These are phyloP conservation scores for Trichogramma dendrolimi DNA, from an alignment of 2,888 invertebrate species.

Conservation along the genomic window DNA sequence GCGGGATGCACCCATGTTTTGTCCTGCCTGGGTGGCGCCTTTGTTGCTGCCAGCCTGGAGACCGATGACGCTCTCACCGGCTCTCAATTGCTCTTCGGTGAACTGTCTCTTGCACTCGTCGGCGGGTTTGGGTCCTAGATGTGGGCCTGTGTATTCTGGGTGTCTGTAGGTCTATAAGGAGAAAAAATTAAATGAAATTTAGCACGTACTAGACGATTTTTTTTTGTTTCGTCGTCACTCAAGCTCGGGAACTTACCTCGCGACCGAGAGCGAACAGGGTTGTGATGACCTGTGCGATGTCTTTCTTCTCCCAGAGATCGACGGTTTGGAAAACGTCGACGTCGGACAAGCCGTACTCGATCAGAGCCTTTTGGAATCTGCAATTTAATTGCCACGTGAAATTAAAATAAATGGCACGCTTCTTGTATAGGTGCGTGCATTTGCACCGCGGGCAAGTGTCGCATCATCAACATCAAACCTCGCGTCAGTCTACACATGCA, in stretches of 20 bases:
- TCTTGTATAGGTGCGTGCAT: no score
- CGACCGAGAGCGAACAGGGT: slow-evolving; percentile 83
- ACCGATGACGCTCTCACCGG: slow-evolving; percentile 85
- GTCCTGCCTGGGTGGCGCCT: slow-evolving; percentile 89
- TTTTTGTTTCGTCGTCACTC: background rate
- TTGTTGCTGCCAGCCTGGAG: slow-evolving; percentile 96
- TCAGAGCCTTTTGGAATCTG: slow-evolving; percentile 82
- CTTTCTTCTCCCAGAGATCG: slow-evolving; percentile 93
- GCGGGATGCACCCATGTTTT: slow-evolving; percentile 83
- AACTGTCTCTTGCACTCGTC: slow-evolving; percentile 93
- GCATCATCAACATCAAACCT: no score
- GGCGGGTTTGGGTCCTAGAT: slow-evolving; percentile 89
- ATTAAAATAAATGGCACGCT: no score
- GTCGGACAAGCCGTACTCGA: slow-evolving; percentile 83
- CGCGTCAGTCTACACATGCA: no score
- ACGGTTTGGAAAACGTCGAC: slow-evolving; percentile 95
- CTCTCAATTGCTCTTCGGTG: slow-evolving; percentile 83
- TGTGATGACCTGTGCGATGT: slow-evolving; percentile 79
- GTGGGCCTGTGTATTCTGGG: slow-evolving; percentile 79
- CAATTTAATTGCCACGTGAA: background rate
- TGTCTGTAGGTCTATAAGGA: slow-evolving; percentile 73
- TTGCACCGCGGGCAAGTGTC: no score
- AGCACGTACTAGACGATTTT: background rate
- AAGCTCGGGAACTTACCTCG: slow-evolving; percentile 56
- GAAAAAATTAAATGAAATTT: background rate